These are phyloP conservation scores for Nomada ferruginata DNA, from an alignment of 2,888 invertebrate genomes.

Conservation along the genomic window DNA sequence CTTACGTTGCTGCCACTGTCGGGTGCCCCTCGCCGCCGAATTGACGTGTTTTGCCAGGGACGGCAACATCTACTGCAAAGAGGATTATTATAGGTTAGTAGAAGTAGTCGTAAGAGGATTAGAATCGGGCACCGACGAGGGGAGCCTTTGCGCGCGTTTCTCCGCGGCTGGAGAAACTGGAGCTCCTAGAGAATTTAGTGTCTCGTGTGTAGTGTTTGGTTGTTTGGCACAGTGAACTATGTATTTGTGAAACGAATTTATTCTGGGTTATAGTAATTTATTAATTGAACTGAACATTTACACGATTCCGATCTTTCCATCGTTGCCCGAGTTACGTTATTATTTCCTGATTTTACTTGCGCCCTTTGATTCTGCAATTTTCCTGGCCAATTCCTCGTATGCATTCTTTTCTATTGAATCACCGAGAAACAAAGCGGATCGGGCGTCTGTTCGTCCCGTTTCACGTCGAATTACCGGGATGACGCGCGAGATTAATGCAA, in stretches of 20 bases:
- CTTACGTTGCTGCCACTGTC: conserved; percentile 93
- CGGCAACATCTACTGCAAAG: conserved; percentile 96
- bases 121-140: conserved; percentile 3
- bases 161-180: neutral
- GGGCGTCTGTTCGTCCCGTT: conserved; percentile 12
- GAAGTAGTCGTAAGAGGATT: conserved; percentile 49
- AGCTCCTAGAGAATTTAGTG: neutral
- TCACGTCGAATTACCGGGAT: conserved; percentile 60
- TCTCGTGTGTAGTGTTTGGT: neutral
- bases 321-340: no score
- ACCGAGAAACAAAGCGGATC: conserved; percentile 17
- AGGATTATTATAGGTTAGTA: conserved; percentile 95
- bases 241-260: no score
- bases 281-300: no score
- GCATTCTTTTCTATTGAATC: neutral
- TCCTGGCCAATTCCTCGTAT: no score
- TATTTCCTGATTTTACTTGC: no score
- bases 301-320: no score
- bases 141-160: neutral
- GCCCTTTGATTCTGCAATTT: no score
- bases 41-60: conserved; percentile 95
- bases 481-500: conserved; percentile 76
- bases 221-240: no score
- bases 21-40: conserved; percentile 93
- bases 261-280: no score